These are phyloP conservation scores for Conops quadrifasciatus DNA, from an alignment of 2,888 invertebrate genomes.

Conservation along the genomic window DNA sequence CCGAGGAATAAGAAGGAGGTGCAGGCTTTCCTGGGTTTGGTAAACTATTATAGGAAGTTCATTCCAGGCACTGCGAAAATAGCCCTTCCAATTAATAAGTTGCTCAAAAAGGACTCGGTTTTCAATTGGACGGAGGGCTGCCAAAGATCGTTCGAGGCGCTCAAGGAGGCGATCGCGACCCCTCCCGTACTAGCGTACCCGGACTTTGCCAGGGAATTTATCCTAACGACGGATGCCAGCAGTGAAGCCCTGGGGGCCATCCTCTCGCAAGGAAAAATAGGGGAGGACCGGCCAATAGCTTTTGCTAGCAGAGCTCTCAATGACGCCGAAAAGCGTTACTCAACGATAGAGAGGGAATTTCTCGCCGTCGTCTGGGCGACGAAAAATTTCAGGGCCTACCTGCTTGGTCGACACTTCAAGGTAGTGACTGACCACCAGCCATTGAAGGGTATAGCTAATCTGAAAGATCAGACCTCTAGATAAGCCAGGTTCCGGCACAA, in stretches of 20 bases:
- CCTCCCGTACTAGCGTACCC: conserved; percentile 4
- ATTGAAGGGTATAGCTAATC: background rate
- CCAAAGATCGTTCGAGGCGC: background rate
- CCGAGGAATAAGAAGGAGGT: background rate
- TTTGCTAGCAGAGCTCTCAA: background rate
- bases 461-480: background rate
- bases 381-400: background rate
- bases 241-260: background rate
- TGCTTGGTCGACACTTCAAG: background rate
- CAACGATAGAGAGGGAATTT: background rate
- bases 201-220: background rate
- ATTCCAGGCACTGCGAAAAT: background rate
- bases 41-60: conserved; percentile 12
- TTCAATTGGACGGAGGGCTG: background rate
- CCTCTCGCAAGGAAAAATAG: background rate
- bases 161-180: background rate
- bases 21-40: background rate
- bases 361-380: background rate
- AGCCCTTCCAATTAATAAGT: conserved; percentile 8
- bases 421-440: background rate
- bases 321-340: background rate
- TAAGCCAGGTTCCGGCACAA: conserved; percentile 1
- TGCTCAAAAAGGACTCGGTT: background rate
- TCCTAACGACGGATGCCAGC: conserved; percentile 10
- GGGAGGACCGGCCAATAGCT: background rate